These are phyloP conservation scores for Chaetogeoica ovagalla DNA, from an alignment of 2,888 invertebrate species.

Conservation along the genomic window DNA sequence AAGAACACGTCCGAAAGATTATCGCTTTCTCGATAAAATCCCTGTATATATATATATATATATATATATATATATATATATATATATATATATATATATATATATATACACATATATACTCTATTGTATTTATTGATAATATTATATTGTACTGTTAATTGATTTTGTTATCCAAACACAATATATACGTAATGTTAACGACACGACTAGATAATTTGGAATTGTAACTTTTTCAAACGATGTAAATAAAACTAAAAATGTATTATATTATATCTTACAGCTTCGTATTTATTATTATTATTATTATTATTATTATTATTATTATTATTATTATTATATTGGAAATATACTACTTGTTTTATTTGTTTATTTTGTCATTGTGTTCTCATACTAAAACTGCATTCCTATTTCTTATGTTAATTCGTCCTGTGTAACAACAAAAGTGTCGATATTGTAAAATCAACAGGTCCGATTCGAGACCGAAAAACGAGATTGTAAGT, in stretches of 20 bases:
- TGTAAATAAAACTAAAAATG: constrained; percentile 37
- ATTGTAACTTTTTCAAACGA: not conserved
- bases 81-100: too few species aligned
- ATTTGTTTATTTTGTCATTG: constrained; percentile 16
- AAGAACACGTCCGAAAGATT: constrained; percentile 5
- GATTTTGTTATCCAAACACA: not conserved
- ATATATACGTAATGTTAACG: not conserved
- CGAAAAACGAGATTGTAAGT: too few species aligned
- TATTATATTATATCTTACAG: constrained; percentile 18
- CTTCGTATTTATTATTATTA: constrained; percentile 11
- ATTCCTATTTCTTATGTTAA: too few species aligned
- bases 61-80: too few species aligned
- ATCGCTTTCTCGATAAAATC: not conserved
- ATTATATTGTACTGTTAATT: not conserved
- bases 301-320: too few species aligned
- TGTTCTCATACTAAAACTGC: too few species aligned
- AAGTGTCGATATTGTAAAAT: too few species aligned
- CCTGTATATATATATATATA: too few species aligned
- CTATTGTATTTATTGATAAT: too few species aligned
- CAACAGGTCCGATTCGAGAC: too few species aligned
- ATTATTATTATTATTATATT: constrained; percentile 4
- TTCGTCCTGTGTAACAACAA: too few species aligned
- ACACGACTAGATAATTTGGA: not conserved
- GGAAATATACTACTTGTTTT: constrained; percentile 29
- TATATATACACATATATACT: too few species aligned